Base-by-base conservation (phyloP, 92 coral and sea anemone genomes). In the Siderastrea radians region DNA sequence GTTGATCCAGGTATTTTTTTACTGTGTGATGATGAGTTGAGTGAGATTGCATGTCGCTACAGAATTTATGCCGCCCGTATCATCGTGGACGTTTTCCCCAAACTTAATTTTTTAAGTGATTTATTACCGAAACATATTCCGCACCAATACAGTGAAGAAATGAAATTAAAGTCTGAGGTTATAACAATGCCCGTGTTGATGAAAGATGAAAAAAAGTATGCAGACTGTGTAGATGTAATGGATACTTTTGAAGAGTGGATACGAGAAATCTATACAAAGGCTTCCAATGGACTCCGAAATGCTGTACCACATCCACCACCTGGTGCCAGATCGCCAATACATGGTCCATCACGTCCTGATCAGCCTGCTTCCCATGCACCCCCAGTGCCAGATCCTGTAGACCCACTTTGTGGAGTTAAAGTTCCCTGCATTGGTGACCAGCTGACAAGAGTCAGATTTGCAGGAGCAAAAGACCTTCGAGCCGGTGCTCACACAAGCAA, bases 371-470 rank as follows among this genome's bases (percentile, higher is more conserved):
- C 90, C 58, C 94, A 84, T 74, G 26, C 68, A 47, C 92, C 90
- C 17, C 92, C 94, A 4, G 60, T 68, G 49, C 75, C 50, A 55
- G 70, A 81, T 38, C 59, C 61, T 38, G 86, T 12, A 72, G 92
- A 88, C 51, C 87, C 89, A 58, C 88, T 88, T 49, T 55, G 66
- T 9, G 92, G 92, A 8, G 84, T 92, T 11, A 88, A 49, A 6
- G 92, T 92, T 43, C 95, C 90, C 2, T 88, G 83, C 72, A 89
- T 85, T 19, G 95, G 92, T 14, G 92, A 92, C 68, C 93, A 92
- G 70, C 65, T 89, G 13, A 89, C 93, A 1, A 86, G 95, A 15
- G 86, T 88, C 50, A 69, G 95, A 2, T 92, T 92, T 89, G 92
- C 87, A 3, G 95, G 95, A 5, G 90, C 92, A 13, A 92, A 92